These are phyloP conservation scores for Glareola pratincola DNA, from an alignment of 2,113 vertebrate genomes.

Conservation along the genomic window DNA sequence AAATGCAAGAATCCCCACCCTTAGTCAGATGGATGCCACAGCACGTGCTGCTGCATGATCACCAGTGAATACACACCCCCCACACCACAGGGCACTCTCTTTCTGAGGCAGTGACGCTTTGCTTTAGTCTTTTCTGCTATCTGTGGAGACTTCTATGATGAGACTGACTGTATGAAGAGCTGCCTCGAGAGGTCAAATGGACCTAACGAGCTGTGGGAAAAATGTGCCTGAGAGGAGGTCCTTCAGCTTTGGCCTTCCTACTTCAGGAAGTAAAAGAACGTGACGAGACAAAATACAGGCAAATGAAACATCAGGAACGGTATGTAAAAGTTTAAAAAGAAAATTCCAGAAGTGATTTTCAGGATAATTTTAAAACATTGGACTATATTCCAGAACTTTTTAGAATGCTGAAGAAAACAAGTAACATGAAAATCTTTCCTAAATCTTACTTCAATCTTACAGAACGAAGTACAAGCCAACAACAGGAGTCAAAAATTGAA, in stretches of 20 bases:
- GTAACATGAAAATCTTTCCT: background rate
- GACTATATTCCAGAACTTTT: background rate
- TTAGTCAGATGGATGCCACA: background rate
- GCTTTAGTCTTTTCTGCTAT: background rate
- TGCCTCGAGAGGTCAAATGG: background rate
- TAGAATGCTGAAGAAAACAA: background rate
- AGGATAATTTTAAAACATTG: background rate
- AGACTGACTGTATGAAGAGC: background rate
- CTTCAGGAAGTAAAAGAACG: background rate
- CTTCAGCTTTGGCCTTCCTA: background rate
- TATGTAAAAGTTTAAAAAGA: background rate
- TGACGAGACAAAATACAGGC: background rate
- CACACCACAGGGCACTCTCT: accelerated
- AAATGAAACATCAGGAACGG: background rate
- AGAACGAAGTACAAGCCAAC: background rate
- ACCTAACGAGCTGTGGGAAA: background rate
- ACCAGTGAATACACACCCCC: background rate
- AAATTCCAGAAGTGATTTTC: background rate
- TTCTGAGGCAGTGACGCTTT: background rate
- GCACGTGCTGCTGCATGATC: background rate
- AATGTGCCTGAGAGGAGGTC: background rate
- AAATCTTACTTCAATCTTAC: background rate
- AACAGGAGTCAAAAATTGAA: background rate
- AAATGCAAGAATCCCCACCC: background rate
- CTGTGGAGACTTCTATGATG: background rate